A percentile compares a stretch with the other conserved stretches of the same genome.
Conservation (phyloP, 2,888 invertebrate species). For the Drosophila picticornis region DNA sequence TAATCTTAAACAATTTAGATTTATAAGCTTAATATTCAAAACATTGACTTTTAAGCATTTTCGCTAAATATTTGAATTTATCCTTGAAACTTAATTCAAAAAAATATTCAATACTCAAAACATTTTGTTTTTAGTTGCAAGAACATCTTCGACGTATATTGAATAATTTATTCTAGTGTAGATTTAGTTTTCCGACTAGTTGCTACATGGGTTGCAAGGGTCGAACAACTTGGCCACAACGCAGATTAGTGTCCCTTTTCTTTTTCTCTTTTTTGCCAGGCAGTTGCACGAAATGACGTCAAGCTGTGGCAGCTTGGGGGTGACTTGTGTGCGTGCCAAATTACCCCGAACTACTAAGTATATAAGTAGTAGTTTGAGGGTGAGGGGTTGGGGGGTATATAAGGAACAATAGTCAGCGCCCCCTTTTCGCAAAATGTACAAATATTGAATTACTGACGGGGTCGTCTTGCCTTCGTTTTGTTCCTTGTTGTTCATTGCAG, state of each 20-base stretch:
- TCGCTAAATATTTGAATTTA: not conserved
- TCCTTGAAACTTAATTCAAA: not conserved
- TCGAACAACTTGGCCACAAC: not conserved
- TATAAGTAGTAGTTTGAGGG: constrained; percentile 1
- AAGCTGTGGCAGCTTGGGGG: constrained; percentile 23
- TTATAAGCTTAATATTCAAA: not conserved
- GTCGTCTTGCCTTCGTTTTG: not conserved
- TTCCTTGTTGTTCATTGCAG: constrained; percentile 84
- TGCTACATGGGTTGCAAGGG: not conserved
- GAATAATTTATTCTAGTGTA: not conserved
- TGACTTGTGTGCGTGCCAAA: constrained; percentile 15
- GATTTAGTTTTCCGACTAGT: not conserved
- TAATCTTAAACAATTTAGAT: not conserved
- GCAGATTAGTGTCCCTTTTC: not conserved
- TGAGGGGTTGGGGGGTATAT: not conserved
- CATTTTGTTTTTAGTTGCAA: not conserved
- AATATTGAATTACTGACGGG: constrained; percentile 64
- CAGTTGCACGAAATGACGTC: constrained; percentile 19
- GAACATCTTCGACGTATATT: not conserved
- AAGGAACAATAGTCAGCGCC: constrained; percentile 20
- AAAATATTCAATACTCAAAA: not conserved
- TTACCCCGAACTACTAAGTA: constrained; percentile 33
- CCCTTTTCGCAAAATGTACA: constrained; percentile 36
- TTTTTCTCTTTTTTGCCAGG: not conserved
- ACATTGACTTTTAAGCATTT: not conserved